Base-by-base conservation (phyloP, 1,140 invertebrate species). In the Sipha flava region DNA sequence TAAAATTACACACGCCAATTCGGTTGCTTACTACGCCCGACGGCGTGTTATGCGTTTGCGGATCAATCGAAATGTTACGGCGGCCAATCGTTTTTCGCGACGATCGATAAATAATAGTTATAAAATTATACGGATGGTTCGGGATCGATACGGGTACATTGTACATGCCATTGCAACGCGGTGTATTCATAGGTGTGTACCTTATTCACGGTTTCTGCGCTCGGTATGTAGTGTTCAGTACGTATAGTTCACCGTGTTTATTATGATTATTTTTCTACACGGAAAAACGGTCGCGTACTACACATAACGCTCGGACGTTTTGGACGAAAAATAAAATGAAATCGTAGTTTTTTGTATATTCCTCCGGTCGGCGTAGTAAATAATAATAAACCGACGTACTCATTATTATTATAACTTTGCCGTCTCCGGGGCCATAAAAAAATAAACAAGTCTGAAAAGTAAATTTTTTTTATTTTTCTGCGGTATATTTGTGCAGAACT, bases 361-460 rank as follows among this genome's bases (percentile, higher is more conserved):
- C 57, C 16, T 62, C 34, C 31, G 5, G 64, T 21, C 64, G 23
- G 14, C 64, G 40, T 14, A 45, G 66, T 70, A 45, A 70, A 70
- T 45, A 45, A 68, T 7, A 45, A 45, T 26, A 70, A 52, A 18
- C 68, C 68, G 26, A 29, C 45, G 45, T 73, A 49, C 68, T 73
- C 68, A 52, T 73, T 73, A n/a, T n/a, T n/a, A n/a, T n/a, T n/a
- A n/a, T n/a, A 52, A 49, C 23, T 73, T 34, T 73, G 68, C 43
- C 68, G 68, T 45, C 21, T 73, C 26, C 16, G 23, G 66, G 68
- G 16, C 26, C 37, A n/a, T 73, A 73, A 73, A 64, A 73, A 59
- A 52, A 73, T 73, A 73, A 73, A 73, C 68, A 52, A 49, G 68
- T 34, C 68, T 14, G 68, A 47, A 73, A 52, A 52, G 37, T 31